Base-by-base conservation (phyloP, 2,113 vertebrate genomes). In the Cyphomyrus plagiostoma region DNA sequence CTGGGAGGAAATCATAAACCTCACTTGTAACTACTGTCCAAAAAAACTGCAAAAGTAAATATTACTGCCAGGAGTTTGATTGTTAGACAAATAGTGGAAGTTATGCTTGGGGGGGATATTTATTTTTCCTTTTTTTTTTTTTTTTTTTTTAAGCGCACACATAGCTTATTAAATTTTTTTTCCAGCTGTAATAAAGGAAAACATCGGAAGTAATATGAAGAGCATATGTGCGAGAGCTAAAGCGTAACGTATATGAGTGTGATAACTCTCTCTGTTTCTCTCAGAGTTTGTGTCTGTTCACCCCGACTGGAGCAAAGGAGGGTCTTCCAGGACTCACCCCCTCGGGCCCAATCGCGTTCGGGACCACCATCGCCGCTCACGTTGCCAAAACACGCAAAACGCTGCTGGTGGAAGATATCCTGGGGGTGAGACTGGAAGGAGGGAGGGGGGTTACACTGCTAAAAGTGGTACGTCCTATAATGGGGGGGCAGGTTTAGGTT, bases 351-450 rank as follows among this genome's bases (percentile, higher is more conserved):
- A 97, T 99, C 56, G 94, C 96, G 58, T 97, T 97, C 91, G 98
- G 98, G 91, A 98, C 98, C 89, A 99, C 98, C 90, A 95, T 98
- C 92, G 97, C 98, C 92, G 98, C 98, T 91, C 97, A 99, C 58
- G 98, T 99, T 95, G 98, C 98, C 95, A 99, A 98, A 96, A 97
- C 97, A 91, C 96, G 96, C 92, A 98, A 97, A 94, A 99, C 98
- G 1, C 91, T 99, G 92, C 96, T 99, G 49, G 97, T 99, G 90
- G 98, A 99, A 91, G 98, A 99, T 96, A 96, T 99, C 93, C 94
- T 97, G 88, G 98, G 97, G 97, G 98, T 99, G 95, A 96, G 94
- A 77, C 53, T 45, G 80, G 39, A 84, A 84, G 23, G 82, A 45
- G 80, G 80, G 19, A 7, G 70, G 70, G 70, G 70, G 70, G 30